Evolutionary conservation across 2,888 invertebrate species (phyloP).

Genomic region (Dicyrtoma fusca): DNA sequence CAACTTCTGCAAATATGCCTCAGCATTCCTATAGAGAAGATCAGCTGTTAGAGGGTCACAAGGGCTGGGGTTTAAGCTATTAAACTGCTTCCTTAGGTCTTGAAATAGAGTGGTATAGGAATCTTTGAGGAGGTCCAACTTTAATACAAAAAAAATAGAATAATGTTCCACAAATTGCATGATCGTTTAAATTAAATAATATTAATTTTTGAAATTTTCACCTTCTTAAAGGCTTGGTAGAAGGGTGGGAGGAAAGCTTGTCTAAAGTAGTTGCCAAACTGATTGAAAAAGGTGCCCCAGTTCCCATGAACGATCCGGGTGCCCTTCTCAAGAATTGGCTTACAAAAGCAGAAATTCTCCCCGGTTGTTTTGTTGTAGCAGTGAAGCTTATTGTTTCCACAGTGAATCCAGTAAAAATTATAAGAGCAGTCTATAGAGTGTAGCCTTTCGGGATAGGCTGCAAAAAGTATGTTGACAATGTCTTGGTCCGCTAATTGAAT

Average conservation of each 20-base stretch:
- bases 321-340: not conserved
- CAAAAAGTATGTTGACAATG: too few species aligned
- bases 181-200: not conserved
- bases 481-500: too few species aligned
- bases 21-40: constrained; percentile 1
- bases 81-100: constrained; percentile 13
- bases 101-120: not conserved
- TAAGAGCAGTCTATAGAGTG: not conserved
- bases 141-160: not conserved
- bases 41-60: constrained; percentile 18
- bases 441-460: too few species aligned
- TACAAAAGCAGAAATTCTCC: constrained; percentile 11
- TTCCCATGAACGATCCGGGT: constrained; percentile 21
- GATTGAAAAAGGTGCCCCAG: not conserved
- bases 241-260: not conserved
- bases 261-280: too few species aligned
- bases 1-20: too few species aligned
- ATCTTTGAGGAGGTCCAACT: constrained; percentile 20
- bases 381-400: not conserved
- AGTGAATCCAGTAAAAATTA: constrained; percentile 7
- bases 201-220: too few species aligned
- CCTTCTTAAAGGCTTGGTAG: too few species aligned
- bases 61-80: not conserved
- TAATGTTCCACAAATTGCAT: not conserved
- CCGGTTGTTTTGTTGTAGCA: constrained; percentile 7